Evolutionary conservation across 2,113 vertebrate genomes (phyloP).

Genomic region (human (Homo sapiens)): GRCh38 chr14:76234501-76235000

Average conservation of each 20-base stretch:
- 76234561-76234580: not conserved
- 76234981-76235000: too few species aligned
- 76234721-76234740: not conserved
- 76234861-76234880: not conserved
- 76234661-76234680: not conserved
- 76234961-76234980: too few species aligned
- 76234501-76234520: not conserved
- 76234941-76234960: too few species aligned
- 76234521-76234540: not conserved
- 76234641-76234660: not conserved
- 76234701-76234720: not conserved
- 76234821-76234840: not conserved
- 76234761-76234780: not conserved
- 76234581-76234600: not conserved
- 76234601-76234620: not conserved
- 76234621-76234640: not conserved
- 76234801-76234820: not conserved
- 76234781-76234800: not conserved
- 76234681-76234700: not conserved
- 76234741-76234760: not conserved
- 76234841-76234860: not conserved
- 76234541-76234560: not conserved
- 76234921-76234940: too few species aligned
- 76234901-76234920: too few species aligned
- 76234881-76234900: too few species aligned